These are phyloP conservation scores for Progne subis DNA, from an alignment of 2,113 vertebrate genomes.

Conservation along the genomic window DNA sequence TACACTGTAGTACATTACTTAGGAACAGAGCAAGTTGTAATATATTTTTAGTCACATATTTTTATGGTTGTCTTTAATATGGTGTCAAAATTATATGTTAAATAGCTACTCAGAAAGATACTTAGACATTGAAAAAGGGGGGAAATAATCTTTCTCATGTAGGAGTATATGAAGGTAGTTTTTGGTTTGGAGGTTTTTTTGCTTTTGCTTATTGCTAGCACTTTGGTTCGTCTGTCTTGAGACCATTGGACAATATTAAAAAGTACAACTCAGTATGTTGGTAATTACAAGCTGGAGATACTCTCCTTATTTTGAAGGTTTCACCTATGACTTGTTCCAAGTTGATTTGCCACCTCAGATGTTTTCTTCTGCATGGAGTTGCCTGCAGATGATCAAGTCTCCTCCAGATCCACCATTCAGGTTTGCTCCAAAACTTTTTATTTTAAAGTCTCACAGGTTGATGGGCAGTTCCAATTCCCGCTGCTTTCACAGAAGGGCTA, in stretches of 20 bases:
- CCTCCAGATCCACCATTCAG: background rate
- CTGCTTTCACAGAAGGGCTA: background rate
- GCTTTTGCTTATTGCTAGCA: background rate
- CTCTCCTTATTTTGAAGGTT: background rate
- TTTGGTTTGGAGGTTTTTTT: background rate
- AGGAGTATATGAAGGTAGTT: background rate
- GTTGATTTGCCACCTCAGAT: background rate
- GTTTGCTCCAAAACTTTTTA: background rate
- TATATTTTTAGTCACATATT: background rate
- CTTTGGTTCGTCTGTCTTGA: background rate
- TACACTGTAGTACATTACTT: background rate
- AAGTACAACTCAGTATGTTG: background rate
- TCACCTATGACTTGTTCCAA: background rate
- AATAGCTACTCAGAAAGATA: background rate
- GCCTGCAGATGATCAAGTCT: background rate
- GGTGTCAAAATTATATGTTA: constrained; percentile 20
- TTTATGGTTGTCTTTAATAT: background rate
- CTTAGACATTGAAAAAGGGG: background rate
- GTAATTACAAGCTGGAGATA: background rate
- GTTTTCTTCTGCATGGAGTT: background rate
- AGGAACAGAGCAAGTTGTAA: background rate
- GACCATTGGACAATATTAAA: background rate
- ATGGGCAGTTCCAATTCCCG: background rate
- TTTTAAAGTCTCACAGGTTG: background rate
- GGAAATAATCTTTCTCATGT: background rate